These are phyloP conservation scores for Trissoscelio sp. DNA, from an alignment of 2,888 invertebrate genomes.

Conservation along the genomic window DNA sequence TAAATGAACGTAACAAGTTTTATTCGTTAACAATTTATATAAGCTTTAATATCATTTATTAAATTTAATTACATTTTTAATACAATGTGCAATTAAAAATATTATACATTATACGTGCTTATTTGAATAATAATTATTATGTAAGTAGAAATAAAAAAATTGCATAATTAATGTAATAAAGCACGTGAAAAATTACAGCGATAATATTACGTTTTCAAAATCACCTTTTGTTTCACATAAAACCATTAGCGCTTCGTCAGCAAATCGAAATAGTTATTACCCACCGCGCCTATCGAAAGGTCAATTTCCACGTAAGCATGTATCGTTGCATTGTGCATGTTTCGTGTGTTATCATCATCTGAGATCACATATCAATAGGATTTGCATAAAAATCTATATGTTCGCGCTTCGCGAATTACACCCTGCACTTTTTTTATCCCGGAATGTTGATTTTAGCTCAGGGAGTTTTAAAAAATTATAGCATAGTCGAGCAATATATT, in stretches of 20 bases:
- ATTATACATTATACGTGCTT: too few species aligned
- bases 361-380: conserved; percentile 82
- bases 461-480: conserved; percentile 65
- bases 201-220: conserved; percentile 7
- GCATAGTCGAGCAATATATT: conserved; percentile 58
- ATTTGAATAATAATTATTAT: too few species aligned
- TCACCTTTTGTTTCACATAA: conserved; percentile 18
- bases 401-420: conserved; percentile 73
- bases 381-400: conserved; percentile 83
- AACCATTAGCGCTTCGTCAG: conserved; percentile 53
- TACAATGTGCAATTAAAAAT: too few species aligned
- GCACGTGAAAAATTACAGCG: background rate
- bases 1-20: too few species aligned
- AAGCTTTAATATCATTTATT: too few species aligned
- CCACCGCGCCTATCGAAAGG: conserved; percentile 55
- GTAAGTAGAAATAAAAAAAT: too few species aligned
- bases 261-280: conserved; percentile 60
- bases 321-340: conserved; percentile 64
- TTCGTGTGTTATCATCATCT: conserved; percentile 71
- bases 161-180: background rate
- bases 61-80: too few species aligned
- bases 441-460: conserved; percentile 67
- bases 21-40: too few species aligned
- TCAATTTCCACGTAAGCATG: conserved; percentile 66
- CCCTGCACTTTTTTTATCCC: conserved; percentile 70